Conservation (phyloP, 2,888 invertebrate species). For the Oxycera nigricornis region DNA sequence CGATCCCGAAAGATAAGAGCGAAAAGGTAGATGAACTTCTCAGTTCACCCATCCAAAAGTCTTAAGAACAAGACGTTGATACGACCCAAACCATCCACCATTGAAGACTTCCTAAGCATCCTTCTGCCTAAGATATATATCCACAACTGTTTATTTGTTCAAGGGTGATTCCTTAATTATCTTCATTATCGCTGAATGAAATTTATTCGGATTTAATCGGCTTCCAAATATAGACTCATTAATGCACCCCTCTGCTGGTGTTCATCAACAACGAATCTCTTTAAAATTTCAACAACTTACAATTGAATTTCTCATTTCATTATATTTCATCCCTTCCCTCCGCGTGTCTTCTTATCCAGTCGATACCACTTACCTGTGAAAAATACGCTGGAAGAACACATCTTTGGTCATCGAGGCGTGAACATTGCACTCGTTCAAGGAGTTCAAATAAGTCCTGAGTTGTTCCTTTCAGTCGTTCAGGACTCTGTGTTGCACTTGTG, state of each 20-base stretch:
- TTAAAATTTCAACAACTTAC: too few species aligned
- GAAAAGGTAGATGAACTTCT: too few species aligned
- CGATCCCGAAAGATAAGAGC: too few species aligned
- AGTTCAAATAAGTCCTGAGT: constrained; percentile 87
- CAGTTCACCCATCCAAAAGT: too few species aligned
- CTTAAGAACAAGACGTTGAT: too few species aligned
- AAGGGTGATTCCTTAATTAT: background rate
- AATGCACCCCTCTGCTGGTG: background rate
- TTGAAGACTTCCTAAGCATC: background rate
- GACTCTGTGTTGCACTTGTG: constrained; percentile 50
- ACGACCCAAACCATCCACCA: background rate
- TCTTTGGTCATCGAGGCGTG: constrained; percentile 95
- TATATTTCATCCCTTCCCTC: background rate
- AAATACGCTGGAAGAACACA: constrained; percentile 93
- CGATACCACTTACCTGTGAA: constrained; percentile 75
- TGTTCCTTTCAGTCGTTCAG: constrained; percentile 64
- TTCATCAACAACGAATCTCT: background rate
- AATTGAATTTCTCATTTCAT: too few species aligned
- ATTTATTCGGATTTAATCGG: too few species aligned
- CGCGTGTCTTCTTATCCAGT: background rate
- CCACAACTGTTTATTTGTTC: background rate
- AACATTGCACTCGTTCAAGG: constrained; percentile 92
- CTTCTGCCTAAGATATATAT: background rate
- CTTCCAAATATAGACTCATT: background rate
- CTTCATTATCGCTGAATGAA: background rate